Evolutionary conservation across 1,140 invertebrate genomes (phyloP).

Genomic region (Stratiolaelaps scimitus): DNA sequence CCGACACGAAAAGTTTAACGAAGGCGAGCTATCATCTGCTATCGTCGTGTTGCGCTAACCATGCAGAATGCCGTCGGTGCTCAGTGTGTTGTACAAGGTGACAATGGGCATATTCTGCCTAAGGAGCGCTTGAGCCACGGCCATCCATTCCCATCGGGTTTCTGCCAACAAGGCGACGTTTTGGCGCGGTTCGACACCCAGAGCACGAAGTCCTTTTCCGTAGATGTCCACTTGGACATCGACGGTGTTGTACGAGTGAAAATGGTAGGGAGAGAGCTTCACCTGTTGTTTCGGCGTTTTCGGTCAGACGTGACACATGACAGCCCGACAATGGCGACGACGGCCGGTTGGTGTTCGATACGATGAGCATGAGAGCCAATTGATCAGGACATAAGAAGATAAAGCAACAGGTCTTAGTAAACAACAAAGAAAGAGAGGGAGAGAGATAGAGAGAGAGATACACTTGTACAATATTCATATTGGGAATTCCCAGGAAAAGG

Average conservation of each 20-base stretch:
- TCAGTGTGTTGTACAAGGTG: slow-evolving; percentile 89
- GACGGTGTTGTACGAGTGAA: slow-evolving; percentile 70
- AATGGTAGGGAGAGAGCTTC: slow-evolving; percentile 81
- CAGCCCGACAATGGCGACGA: no score
- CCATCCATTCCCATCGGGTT: slow-evolving; percentile 91
- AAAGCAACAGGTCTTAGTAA: no score
- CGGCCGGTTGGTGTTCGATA: neutral
- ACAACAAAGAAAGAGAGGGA: no score
- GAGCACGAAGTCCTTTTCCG: slow-evolving; percentile 56
- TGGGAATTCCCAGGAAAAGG: no score
- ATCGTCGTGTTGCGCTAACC: no score
- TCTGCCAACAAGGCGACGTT: slow-evolving; percentile 90
- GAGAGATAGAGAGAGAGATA: neutral
- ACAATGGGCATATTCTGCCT: slow-evolving; percentile 51
- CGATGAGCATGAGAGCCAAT: slow-evolving; percentile 40
- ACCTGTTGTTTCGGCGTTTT: slow-evolving; percentile 53
- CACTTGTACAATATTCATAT: no score
- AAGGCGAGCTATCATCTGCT: no score
- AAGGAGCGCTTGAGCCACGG: slow-evolving; percentile 57
- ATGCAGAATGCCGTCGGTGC: slow-evolving; percentile 86
- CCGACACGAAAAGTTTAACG: no score
- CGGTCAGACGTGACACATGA: no score
- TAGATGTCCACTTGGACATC: slow-evolving; percentile 59
- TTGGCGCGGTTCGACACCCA: slow-evolving; percentile 50
- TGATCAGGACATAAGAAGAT: slow-evolving; percentile 16